Evolutionary conservation across 1,140 invertebrate species (phyloP), one percentile per base, ranked within the genome.

Genomic region (Caenorhabditis inopinata): DNA sequence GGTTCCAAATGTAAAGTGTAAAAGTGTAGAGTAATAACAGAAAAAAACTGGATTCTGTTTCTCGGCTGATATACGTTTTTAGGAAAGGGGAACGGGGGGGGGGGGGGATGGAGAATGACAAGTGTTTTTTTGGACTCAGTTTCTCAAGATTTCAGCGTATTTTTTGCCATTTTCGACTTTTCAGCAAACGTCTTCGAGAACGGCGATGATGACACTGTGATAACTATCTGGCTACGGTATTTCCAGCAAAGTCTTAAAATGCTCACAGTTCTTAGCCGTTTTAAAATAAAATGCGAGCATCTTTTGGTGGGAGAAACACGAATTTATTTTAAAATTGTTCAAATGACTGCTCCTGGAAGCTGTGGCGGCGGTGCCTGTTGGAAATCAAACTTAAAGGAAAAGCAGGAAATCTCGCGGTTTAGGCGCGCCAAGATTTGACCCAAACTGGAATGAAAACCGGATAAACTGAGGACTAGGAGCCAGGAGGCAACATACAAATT

Each of bases 1-100:
- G 53, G 53, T 62, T 62, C 53, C 53, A 35, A 53, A 53, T 53
- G 49, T 27, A 25, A 32, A 32, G 53, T 62, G 29, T 32, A 62
- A 62, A 62, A 32, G 49, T 48, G 47, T 2, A 53, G 49, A 53
- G 49, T 53, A 27, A 53, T 53, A 53, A 53, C 49, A 42, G 38
- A 42, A 53, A 53, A n/a, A 53, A 53, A 53, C 49, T 53, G 49
- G 49, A 53, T 53, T 53, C 23, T 12, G 4, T 53, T 18, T 25
- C 23, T 23, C 48, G 6, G 23, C 9, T 53, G 14, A 14, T 42
- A 42, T 42, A 7, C 14, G 5, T 53, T 53, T 53, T 53, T 11
- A 27, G 27, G 18, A 18, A 53, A 18, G 18, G 21, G 16, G 9
- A 48, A 48, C 6, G 18, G 18, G 42, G 42, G 16, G 16, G 9